Evolutionary conservation across 2,113 vertebrate genomes (phyloP).

Genomic region (Oenanthe oenanthe): DNA sequence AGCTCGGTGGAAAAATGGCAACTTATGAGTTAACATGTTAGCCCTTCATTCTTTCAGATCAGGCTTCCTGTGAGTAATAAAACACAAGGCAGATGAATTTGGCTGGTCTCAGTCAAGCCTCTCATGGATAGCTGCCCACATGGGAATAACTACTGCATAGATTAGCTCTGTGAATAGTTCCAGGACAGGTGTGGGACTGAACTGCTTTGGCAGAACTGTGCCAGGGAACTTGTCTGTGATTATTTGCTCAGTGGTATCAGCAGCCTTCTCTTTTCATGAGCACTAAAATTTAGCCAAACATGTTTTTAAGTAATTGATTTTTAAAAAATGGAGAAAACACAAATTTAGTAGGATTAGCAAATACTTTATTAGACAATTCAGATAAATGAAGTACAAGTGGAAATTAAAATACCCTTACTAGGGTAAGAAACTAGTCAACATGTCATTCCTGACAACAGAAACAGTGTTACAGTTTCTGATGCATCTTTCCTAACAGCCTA

Average conservation of each 20-base stretch:
- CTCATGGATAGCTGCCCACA: slow-evolving; percentile 42
- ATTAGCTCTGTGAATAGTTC: slow-evolving; percentile 44
- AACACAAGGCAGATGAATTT: slow-evolving; percentile 36
- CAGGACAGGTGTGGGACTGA: slow-evolving; percentile 44
- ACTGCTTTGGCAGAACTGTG: not conserved
- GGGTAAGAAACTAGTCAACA: not conserved
- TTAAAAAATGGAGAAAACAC: not conserved
- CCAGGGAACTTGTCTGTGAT: not conserved
- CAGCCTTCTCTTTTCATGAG: not conserved
- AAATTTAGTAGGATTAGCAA: not conserved
- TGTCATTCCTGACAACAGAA: not conserved
- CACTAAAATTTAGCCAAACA: not conserved
- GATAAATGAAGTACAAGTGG: not conserved
- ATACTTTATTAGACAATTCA: not conserved
- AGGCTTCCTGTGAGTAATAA: slow-evolving; percentile 50
- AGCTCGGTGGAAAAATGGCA: not conserved
- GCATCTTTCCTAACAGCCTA: not conserved
- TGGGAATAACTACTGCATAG: not conserved
- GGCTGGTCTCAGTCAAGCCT: slow-evolving; percentile 43
- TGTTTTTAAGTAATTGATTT: not conserved
- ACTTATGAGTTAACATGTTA: slow-evolving; percentile 28
- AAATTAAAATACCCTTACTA: not conserved
- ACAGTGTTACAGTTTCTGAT: not conserved
- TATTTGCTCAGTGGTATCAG: not conserved
- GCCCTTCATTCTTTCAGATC: slow-evolving; percentile 29